A percentile compares a stretch with the other conserved stretches of the same genome.
Conservation (phyloP, 2,797 vertebrate genomes). For the Ambastaia sidthimunki region DNA sequence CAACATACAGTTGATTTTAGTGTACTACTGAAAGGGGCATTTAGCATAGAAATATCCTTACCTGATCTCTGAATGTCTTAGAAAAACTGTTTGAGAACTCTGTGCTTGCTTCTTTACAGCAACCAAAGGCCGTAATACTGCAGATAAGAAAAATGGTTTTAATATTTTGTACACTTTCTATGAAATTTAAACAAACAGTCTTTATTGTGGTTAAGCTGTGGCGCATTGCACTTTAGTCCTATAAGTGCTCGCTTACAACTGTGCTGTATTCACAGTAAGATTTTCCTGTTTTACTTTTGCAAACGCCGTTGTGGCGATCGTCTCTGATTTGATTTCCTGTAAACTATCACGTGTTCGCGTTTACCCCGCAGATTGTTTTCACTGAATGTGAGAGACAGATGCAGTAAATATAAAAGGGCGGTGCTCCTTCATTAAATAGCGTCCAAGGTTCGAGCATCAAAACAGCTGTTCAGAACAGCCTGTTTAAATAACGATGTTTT, state of each 20-base stretch:
- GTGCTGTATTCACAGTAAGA: neutral
- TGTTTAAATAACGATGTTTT: conserved; percentile 11
- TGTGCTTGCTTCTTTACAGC: neutral
- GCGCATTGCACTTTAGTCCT: neutral
- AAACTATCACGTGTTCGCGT: conserved; percentile 49
- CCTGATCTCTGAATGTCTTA: neutral
- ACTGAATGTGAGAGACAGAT: neutral
- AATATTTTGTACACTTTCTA: neutral
- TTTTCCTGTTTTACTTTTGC: neutral
- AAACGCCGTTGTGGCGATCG: conserved; percentile 6
- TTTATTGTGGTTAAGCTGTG: neutral
- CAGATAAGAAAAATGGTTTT: neutral
- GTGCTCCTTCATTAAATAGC: neutral
- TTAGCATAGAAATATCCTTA: neutral
- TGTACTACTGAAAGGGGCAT: neutral
- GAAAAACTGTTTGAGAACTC: neutral
- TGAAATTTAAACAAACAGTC: neutral
- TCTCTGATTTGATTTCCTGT: conserved; percentile 57
- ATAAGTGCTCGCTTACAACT: neutral
- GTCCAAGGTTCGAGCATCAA: neutral
- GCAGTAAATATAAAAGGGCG: neutral
- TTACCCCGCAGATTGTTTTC: conserved; percentile 1
- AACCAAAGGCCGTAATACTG: conserved; percentile 5
- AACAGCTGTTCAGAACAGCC: neutral
- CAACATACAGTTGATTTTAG: conserved; percentile 61